phyloP scores from a whole-genome alignment of 1,140 invertebrate genomes.

The Brachystomella parvula region DNA sequence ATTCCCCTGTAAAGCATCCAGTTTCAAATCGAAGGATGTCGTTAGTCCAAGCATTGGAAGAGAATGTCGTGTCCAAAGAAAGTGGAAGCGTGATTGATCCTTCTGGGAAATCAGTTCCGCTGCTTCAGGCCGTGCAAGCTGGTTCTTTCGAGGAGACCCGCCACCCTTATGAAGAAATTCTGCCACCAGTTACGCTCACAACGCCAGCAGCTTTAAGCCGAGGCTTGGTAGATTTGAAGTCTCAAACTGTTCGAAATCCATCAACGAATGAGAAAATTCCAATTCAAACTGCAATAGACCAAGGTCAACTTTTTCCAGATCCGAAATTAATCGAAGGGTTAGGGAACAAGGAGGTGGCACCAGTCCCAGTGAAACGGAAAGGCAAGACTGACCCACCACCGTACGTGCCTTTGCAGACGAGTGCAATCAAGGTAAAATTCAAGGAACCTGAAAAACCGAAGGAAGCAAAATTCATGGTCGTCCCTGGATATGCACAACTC shows the following conservation, averaged over 20 bases:
- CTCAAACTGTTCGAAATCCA: conserved; percentile 64
- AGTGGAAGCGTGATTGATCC: conserved; percentile 60
- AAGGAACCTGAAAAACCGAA: conserved; percentile 44
- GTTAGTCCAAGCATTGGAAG: conserved; percentile 68
- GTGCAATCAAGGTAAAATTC: conserved; percentile 7
- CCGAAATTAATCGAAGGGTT: not conserved
- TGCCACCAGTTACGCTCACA: conserved; percentile 61
- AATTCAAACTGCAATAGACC: conserved; percentile 67
- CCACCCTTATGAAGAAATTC: conserved; percentile 39
- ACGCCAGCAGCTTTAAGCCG: conserved; percentile 71
- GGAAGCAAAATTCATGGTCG: conserved; percentile 53
- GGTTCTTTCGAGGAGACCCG: conserved; percentile 39
- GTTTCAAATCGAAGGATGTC: conserved; percentile 56
- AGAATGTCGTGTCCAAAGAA: conserved; percentile 64
- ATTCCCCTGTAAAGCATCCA: conserved; percentile 55
- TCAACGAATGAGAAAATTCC: conserved; percentile 61
- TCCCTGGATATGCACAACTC: not conserved
- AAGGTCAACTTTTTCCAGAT: conserved; percentile 45
- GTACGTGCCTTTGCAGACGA: not conserved
- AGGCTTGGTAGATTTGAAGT: conserved; percentile 63
- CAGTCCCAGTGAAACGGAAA: not conserved
- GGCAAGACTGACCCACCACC: not conserved
- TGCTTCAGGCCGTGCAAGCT: conserved; percentile 54
- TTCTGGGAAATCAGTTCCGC: conserved; percentile 52
- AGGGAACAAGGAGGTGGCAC: not conserved